Base-by-base conservation (phyloP, 1,140 invertebrate species). In the Tetraneura akinire region DNA sequence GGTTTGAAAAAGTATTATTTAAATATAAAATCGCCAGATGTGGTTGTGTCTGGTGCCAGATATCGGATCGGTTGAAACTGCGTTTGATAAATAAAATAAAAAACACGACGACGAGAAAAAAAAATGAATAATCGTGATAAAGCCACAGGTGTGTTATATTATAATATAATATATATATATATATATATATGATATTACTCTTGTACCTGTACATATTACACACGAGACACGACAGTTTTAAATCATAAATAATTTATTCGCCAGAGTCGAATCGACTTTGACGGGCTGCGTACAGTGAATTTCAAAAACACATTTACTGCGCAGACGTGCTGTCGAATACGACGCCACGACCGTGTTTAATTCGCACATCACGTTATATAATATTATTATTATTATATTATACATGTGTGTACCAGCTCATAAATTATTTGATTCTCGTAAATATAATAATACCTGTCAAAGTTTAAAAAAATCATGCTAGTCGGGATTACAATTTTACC, bases 361-460 rank as follows among this genome's bases (percentile, higher is more conserved):
- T 62, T 26, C 60, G 13, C 13, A 8, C 8, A 37, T 37, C 3
- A 4, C 32, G 8, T 37, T 4, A 37, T 37, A 37, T 37, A 37
- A 37, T 37, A 37, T n/a, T n/a, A n/a, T n/a, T n/a, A n/a, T n/a
- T n/a, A n/a, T n/a, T n/a, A 37, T 37, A 37, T 8, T 37, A 37
- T 37, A 37, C 32, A 14, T 1, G 0, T 16, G 18, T 62, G 29
- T 3, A n/a, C 26, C 45, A 18, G 13, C 29, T 32, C 60, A 62
- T 62, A 26, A 62, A 62, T 62, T 62, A 62, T 62, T 62, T 23
- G 29, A 62, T 32, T 32, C n/a, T 14, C 16, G 29, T 32, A 23
- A 62, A 62, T n/a, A n/a, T n/a, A n/a, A n/a, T n/a, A n/a, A n/a
- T 32, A 32, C 60, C 16, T 62, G 29, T 62, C 60, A 62, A n/a